Evolutionary conservation across 2,888 invertebrate genomes (phyloP), one percentile per base, ranked within the genome.

Genomic region (Xanthorhoe spadicearia): DNA sequence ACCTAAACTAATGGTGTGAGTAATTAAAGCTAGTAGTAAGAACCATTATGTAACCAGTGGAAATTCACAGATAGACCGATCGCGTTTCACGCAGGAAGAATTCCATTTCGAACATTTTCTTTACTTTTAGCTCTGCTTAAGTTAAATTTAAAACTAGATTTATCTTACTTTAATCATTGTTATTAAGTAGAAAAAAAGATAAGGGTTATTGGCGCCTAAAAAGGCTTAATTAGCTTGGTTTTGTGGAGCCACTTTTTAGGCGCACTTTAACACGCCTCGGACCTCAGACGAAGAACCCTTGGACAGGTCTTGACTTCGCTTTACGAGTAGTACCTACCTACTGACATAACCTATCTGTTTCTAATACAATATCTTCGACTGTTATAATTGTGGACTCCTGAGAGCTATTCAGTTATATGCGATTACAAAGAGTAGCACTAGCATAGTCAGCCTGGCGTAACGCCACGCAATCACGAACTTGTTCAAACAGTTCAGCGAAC

Each of bases 331-430:
- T n/a, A n/a, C n/a, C n/a, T n/a, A n/a, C n/a, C n/a, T n/a, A n/a
- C n/a, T n/a, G n/a, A n/a, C n/a, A n/a, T n/a, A n/a, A n/a, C n/a
- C n/a, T n/a, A n/a, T n/a, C n/a, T n/a, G n/a, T n/a, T n/a, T n/a
- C n/a, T n/a, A n/a, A n/a, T n/a, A n/a, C n/a, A n/a, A n/a, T n/a
- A n/a, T n/a, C n/a, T n/a, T n/a, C n/a, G n/a, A n/a, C 48, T 48
- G 52, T 53, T 49, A 60, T 60, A 38, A 55, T 49, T 53, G 52
- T 48, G 38, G 57, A 54, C 13, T 23, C 38, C 38, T 2, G 13
- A 66, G 54, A 65, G 23, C 61, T 70, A 52, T 54, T 69, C 49
- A 65, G 63, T 66, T 70, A 67, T 72, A 68, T 63, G 53, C 13
- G 46, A 61, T 57, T 61, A 70, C 50, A 23, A 52, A 43, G 17